Conservation (phyloP, 2,113 vertebrate species). For the Chamaea fasciata region DNA sequence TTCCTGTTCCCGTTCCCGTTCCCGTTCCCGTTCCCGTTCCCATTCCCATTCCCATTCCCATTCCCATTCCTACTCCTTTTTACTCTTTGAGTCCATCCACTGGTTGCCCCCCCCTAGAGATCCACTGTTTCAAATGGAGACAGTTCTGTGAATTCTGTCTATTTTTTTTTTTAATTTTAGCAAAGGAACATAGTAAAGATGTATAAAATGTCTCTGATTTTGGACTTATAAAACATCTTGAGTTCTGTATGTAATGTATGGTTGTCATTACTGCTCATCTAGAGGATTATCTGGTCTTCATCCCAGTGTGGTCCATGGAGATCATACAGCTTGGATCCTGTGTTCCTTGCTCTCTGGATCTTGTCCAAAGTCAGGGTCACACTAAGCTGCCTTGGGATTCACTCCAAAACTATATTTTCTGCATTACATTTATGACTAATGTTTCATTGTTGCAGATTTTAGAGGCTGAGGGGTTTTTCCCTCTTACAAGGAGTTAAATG, state of each 20-base stretch:
- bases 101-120: not conserved
- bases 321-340: not conserved
- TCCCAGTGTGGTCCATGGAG: not conserved
- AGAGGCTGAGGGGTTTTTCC: not conserved
- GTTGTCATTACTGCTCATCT: not conserved
- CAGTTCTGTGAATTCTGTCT: not conserved
- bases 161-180: not conserved
- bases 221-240: not conserved
- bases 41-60: not conserved
- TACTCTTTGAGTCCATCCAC: not conserved
- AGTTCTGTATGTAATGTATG: not conserved
- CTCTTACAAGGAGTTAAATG: not conserved
- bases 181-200: not conserved
- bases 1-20: too few relatives aligned
- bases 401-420: not conserved
- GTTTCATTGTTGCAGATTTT: not conserved
- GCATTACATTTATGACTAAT: not conserved
- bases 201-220: not conserved
- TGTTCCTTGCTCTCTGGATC: not conserved
- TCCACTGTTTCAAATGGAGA: not conserved
- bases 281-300: not conserved
- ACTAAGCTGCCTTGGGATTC: not conserved
- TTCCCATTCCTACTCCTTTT: not conserved
- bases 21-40: too few relatives aligned
- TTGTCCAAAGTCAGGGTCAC: not conserved